Conservation (phyloP, 2,113 vertebrate species). For the Myrmophylax atrothorax region DNA sequence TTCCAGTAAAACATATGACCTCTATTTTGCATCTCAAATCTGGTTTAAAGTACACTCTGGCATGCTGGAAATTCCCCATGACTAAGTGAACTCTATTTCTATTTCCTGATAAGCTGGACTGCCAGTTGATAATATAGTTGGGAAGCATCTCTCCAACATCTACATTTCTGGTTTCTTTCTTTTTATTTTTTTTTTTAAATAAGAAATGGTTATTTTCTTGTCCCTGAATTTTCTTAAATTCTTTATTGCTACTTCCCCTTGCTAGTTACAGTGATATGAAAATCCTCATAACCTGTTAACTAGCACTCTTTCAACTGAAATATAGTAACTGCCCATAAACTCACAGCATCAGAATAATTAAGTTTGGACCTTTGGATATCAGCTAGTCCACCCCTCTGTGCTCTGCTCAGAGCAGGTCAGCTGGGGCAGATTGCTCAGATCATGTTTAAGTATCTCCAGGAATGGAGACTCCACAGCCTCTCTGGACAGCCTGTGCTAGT, state of each 20-base stretch:
- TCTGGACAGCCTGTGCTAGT: not conserved
- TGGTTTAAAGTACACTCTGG: not conserved
- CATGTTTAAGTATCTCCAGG: not conserved
- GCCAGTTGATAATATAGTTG: not conserved
- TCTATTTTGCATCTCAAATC: not conserved
- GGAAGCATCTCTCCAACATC: not conserved
- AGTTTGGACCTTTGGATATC: not conserved
- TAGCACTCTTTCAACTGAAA: not conserved
- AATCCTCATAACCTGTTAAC: not conserved
- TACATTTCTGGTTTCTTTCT: not conserved
- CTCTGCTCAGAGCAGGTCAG: not conserved
- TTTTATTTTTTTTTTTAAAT: not conserved
- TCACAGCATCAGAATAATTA: not conserved
- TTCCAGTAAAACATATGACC: not conserved
- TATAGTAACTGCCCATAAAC: not conserved
- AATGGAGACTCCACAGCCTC: not conserved
- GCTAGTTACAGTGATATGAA: not conserved
- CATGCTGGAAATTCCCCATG: not conserved
- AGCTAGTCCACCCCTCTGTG: rapidly evolving
- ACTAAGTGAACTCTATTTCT: not conserved
- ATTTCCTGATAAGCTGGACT: not conserved
- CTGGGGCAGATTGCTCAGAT: not conserved
- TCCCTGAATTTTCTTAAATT: not conserved
- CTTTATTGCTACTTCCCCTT: not conserved
- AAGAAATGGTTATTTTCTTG: not conserved